Evolutionary conservation across 2,113 vertebrate species (phyloP).

Genomic region (Agelaius phoeniceus): DNA sequence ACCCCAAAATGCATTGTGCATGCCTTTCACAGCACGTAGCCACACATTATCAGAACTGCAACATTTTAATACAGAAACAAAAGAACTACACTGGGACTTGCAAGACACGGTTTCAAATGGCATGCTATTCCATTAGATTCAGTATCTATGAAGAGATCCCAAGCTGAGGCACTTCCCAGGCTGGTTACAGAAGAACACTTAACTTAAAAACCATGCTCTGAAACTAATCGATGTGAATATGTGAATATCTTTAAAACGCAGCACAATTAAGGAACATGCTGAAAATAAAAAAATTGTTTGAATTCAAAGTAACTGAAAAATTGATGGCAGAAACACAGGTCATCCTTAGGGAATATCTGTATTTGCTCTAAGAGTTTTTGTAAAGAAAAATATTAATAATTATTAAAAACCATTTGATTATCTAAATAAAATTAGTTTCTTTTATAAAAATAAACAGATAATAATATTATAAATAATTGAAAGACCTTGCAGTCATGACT

Average conservation of each 20-base stretch:
- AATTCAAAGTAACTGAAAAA: constrained; percentile 4
- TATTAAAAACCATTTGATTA: background rate
- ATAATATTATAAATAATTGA: background rate
- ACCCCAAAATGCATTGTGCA: background rate
- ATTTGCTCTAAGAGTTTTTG: background rate
- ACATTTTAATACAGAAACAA: background rate
- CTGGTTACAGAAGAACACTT: background rate
- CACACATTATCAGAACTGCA: background rate
- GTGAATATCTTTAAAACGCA: background rate
- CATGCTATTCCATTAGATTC: background rate
- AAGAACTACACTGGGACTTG: background rate
- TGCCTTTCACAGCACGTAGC: background rate
- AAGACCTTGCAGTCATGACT: background rate
- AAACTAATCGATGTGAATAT: background rate
- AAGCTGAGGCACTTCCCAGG: background rate
- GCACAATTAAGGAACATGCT: background rate
- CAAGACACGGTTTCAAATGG: background rate
- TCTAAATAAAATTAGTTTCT: background rate
- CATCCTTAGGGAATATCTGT: background rate
- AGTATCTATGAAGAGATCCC: background rate
- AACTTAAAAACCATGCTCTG: background rate
- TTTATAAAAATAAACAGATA: background rate
- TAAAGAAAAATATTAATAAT: background rate
- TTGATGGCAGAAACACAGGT: background rate
- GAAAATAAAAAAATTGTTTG: background rate